Evolutionary conservation across 2,113 vertebrate genomes (phyloP), one percentile per base, ranked within the genome.

Genomic region (Carassius auratus): DNA sequence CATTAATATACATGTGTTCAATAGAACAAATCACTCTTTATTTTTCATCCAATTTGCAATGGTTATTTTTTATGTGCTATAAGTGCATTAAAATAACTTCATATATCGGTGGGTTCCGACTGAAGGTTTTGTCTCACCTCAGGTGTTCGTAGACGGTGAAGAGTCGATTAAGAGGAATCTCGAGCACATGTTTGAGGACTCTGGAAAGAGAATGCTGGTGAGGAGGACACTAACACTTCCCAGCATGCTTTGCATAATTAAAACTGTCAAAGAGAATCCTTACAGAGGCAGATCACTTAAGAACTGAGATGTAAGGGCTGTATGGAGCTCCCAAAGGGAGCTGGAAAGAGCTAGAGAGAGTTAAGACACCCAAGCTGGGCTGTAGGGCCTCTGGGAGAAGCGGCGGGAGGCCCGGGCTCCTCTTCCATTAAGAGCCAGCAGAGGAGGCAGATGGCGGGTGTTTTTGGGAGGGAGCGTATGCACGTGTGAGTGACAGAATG

Each of bases 91-190:
- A 42, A 42, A 42, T 42, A 42, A 6, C 38, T 7, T 42, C 6
- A 42, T n/a, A n/a, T n/a, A n/a, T n/a, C n/a, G n/a, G n/a, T n/a
- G n/a, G n/a, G n/a, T n/a, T n/a, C n/a, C n/a, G n/a, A n/a, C n/a
- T n/a, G n/a, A n/a, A n/a, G n/a, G n/a, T n/a, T n/a, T n/a, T n/a
- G n/a, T n/a, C n/a, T n/a, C n/a, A n/a, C n/a, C 86, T 87, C 93
- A 99, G 98, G 97, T 99, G 85, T 99, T 99, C 76, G 96, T 95
- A 69, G 97, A 98, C 76, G 96, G 96, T 82, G 92, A 90, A 2
- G 96, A 97, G 8, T 91, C 96, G 0, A 92, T 94, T 55, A 97
- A 94, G 93, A 98, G 96, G 88, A 96, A 95, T 33, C 87, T 97
- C 4, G 97, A 98, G 86, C 94, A 95, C 45, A 96, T 96, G 93